Evolutionary conservation across 2,888 invertebrate genomes (phyloP).

Genomic region (Cryptosula pallasiana): DNA sequence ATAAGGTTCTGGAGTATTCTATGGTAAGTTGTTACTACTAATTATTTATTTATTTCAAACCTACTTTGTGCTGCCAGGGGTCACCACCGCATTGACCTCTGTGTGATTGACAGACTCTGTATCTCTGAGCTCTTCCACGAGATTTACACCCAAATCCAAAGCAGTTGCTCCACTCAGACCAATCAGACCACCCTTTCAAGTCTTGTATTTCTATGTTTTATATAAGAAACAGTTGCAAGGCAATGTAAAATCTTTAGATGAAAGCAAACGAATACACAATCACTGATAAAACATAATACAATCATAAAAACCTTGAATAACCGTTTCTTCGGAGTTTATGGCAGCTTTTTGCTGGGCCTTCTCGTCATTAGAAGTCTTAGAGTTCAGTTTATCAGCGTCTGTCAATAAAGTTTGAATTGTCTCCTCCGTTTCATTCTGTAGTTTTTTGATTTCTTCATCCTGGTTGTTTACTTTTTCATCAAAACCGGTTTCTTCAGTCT

Average conservation of each 20-base stretch:
- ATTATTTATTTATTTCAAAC: too few species aligned
- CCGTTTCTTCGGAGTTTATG: too few species aligned
- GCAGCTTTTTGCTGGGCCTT: neutral
- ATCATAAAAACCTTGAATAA: too few species aligned
- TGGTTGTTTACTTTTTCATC: neutral
- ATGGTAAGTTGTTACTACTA: too few species aligned
- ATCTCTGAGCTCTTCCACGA: slow-evolving; percentile 9
- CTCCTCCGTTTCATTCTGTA: neutral
- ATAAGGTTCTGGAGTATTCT: too few species aligned
- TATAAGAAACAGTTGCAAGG: too few species aligned
- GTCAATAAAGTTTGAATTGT: neutral
- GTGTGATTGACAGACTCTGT: neutral
- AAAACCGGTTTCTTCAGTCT: neutral
- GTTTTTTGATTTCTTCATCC: neutral
- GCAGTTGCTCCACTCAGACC: slow-evolving; percentile 14
- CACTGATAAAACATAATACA: too few species aligned
- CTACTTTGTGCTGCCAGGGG: neutral
- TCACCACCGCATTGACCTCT: slow-evolving; percentile 18
- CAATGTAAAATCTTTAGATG: too few species aligned
- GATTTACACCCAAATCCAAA: slow-evolving; percentile 20
- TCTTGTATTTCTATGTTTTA: too few species aligned
- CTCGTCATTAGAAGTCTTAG: neutral
- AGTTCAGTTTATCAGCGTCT: neutral
- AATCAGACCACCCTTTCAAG: neutral
- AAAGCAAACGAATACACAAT: too few species aligned